Conservation (phyloP, 2,113 vertebrate species). For the Diphyllodes magnificus region DNA sequence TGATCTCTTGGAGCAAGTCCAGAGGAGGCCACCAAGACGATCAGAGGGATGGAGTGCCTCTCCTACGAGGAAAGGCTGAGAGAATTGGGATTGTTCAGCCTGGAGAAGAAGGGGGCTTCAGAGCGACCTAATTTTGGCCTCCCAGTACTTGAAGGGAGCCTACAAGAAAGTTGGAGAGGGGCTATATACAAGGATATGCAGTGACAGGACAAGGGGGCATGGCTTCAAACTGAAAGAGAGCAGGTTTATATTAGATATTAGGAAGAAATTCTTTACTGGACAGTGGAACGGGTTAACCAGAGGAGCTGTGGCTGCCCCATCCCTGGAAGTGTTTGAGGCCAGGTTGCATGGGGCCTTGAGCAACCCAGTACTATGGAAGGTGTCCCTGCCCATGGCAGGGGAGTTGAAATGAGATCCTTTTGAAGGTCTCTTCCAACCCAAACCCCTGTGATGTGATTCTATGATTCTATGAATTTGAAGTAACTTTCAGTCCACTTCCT, state of each 20-base stretch:
- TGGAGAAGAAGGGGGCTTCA: neutral
- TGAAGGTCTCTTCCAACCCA: neutral
- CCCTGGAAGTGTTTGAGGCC: neutral
- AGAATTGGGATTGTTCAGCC: neutral
- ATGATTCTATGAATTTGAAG: neutral
- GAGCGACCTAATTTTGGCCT: neutral
- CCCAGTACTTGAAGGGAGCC: neutral
- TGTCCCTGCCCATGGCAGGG: neutral
- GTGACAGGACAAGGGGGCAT: neutral
- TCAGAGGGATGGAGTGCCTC: neutral
- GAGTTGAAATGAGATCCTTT: neutral
- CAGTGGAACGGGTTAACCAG: neutral
- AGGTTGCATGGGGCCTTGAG: neutral
- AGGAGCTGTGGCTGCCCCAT: neutral
- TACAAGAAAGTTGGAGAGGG: neutral
- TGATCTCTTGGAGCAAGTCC: rapidly evolving
- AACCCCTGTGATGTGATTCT: neutral
- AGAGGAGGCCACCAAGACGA: neutral
- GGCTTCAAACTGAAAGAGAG: neutral
- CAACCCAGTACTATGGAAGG: no score
- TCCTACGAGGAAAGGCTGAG: neutral
- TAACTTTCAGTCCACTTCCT: neutral
- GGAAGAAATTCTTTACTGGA: neutral
- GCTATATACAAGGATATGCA: rapidly evolving
- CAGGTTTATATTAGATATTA: neutral